A percentile compares a stretch with the other conserved stretches of the same genome.
These are phyloP conservation scores for Platalea minor DNA, from an alignment of 2,797 vertebrate species.

Conservation along the genomic window DNA sequence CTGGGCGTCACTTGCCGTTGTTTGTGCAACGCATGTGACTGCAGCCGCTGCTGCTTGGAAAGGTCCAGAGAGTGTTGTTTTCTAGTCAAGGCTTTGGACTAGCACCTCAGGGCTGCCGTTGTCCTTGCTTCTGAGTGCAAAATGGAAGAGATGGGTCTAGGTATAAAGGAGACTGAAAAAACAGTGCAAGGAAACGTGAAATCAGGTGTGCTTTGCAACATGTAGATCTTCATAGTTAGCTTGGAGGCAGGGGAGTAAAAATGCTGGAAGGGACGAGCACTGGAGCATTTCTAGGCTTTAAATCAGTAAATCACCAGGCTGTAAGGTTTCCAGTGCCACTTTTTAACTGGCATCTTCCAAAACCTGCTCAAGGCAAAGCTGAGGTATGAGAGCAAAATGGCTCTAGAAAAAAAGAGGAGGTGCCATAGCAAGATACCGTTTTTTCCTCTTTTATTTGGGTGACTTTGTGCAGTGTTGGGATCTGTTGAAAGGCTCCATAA, in stretches of 20 bases:
- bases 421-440: neutral
- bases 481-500: neutral
- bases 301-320: neutral
- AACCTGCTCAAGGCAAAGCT: neutral
- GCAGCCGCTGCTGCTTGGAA: neutral
- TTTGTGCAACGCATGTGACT: fast-evolving
- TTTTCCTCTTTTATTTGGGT: neutral
- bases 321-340: neutral
- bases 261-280: neutral
- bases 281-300: neutral
- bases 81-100: neutral
- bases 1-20: fast-evolving
- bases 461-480: neutral
- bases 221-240: neutral
- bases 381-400: neutral
- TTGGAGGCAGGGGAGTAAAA: neutral
- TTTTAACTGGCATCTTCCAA: neutral
- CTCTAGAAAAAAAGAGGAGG: neutral
- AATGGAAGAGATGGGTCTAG: neutral
- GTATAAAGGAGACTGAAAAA: neutral
- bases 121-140: neutral
- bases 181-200: fast-evolving
- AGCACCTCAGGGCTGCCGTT: neutral
- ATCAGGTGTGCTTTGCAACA: neutral
- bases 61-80: neutral